Base-by-base conservation (phyloP, 2,797 vertebrate species). In the Syncerus caffer region DNA sequence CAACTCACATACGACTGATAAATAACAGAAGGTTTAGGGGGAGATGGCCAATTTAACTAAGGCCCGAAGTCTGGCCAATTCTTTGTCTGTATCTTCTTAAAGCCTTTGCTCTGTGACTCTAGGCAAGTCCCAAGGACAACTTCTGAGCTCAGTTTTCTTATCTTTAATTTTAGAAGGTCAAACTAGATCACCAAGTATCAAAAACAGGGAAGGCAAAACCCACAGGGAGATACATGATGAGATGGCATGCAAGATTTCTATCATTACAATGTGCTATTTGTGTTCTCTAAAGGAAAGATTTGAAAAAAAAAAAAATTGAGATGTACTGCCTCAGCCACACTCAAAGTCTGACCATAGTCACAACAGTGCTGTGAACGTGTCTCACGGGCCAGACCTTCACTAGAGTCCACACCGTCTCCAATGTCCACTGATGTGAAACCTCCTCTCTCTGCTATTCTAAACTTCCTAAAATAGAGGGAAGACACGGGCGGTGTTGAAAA, bases 351-450 rank as follows among this genome's bases (percentile, higher is more conserved):
- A 34, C 6, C 0, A 6, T 1, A 12, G n/a, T 14, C 57, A 31
- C 10, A 38, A 34, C 47, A 21, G 14, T 2, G 29, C 7, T 1
- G 57, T 14, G 21, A 29, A n/a, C 0, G 15, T 17, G 78, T 16
- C 67, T 4, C 2, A 2, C 15, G 12, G n/a, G 34, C 29, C 0
- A 6, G 19, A 53, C 34, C 62, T 23, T 4, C 55, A 3, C 79
- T 42, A 31, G 38, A 47, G 67, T 9, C 38, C 50, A 82, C 78
- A 31, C 27, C 11, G 29, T 4, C 16, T 60, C 45, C 47, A n/a
- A 7, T 6, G 11, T 1, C 12, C 45, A 45, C 7, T 6, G 17
- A 25, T 0, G 0, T 10, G 55, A 86, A 78, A 17, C 29, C 42
- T 34, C n/a, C n/a, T 31, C 55, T 55, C 82, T 45, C 31, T n/a